phyloP scores from a whole-genome alignment of 2,888 invertebrate genomes.

The Lacanobia wlatinum region DNA sequence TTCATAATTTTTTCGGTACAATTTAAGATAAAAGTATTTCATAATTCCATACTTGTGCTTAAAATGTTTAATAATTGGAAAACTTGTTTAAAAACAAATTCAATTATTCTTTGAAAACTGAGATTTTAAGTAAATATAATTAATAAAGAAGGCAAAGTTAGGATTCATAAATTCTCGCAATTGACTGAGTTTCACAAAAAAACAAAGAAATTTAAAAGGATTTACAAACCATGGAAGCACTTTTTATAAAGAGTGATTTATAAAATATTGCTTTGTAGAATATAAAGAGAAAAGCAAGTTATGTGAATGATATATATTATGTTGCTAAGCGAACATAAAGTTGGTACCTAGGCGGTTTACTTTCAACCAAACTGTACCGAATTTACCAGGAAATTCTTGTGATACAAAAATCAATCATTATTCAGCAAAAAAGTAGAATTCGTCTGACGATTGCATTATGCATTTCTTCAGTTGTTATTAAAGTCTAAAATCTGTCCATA shows the following conservation, averaged over 20 bases:
- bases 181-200: constrained; percentile 4
- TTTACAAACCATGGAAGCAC: constrained; percentile 7
- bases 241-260: constrained; percentile 7
- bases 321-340: background rate
- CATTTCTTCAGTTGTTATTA: too few relatives aligned
- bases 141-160: background rate
- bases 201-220: background rate
- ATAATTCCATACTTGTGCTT: background rate
- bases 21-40: background rate
- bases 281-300: background rate
- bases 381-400: background rate
- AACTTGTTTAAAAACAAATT: constrained; percentile 1
- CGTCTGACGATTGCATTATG: too few relatives aligned
- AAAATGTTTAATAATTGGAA: background rate
- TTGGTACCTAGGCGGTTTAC: too few relatives aligned
- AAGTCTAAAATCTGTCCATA: too few relatives aligned
- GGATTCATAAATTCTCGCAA: background rate
- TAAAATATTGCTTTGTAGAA: background rate
- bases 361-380: background rate
- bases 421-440: too few relatives aligned
- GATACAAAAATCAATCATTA: too few relatives aligned
- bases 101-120: background rate
- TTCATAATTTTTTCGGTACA: background rate
- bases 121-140: background rate
- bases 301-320: background rate